Evolutionary conservation across 2,797 vertebrate genomes (phyloP).

Genomic region (Pristis pectinata): DNA sequence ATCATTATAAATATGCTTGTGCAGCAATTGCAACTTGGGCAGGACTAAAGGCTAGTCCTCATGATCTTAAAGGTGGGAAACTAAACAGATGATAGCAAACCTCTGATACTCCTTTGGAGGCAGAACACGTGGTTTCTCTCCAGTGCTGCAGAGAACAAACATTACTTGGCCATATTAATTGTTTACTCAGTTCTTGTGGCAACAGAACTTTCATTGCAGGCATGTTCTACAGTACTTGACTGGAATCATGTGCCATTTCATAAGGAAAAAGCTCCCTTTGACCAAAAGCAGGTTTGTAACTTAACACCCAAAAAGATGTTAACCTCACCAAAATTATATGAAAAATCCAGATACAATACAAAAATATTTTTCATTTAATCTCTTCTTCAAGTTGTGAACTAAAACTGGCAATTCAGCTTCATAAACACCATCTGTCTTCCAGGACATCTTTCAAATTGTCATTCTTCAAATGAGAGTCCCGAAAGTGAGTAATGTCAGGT

Average conservation of each 20-base stretch:
- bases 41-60: background rate
- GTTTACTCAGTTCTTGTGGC: background rate
- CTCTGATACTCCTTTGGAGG: background rate
- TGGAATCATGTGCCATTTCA: background rate
- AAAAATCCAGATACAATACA: background rate
- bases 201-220: background rate
- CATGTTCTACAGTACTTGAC: background rate
- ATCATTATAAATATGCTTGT: background rate
- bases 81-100: background rate
- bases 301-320: background rate
- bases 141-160: background rate
- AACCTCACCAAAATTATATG: background rate
- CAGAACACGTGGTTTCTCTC: background rate
- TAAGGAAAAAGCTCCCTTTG: background rate
- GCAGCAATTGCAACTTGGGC: background rate
- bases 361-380: background rate
- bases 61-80: background rate
- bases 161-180: background rate
- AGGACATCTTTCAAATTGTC: background rate
- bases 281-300: background rate
- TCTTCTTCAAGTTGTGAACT: background rate
- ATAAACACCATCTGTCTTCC: background rate
- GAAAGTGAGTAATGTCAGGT: background rate
- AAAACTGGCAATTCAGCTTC: background rate
- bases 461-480: background rate